A percentile compares a stretch with the other conserved stretches of the same genome.
Conservation (phyloP, 2,797 vertebrate species). For the Loris lydekkerianus region DNA sequence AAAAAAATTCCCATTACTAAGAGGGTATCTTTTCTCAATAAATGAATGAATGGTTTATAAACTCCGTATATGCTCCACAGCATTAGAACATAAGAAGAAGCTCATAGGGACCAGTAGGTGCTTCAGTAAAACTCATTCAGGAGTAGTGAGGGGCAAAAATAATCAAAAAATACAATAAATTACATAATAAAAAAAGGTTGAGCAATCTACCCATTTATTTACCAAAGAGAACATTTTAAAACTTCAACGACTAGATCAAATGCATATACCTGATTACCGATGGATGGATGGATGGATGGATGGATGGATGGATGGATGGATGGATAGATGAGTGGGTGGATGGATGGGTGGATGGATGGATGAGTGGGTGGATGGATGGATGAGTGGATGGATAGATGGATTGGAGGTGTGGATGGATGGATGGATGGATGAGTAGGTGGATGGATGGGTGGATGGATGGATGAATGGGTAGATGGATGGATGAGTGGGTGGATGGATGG, state of each 20-base stretch:
- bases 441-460: no score
- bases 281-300: no score
- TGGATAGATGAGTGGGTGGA: no score
- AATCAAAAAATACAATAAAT: not conserved
- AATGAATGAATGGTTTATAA: conserved; percentile 49
- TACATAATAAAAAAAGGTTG: not conserved
- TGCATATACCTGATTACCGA: not conserved
- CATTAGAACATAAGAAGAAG: not conserved
- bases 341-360: no score
- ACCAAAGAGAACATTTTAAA: not conserved
- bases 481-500: no score
- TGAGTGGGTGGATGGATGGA: no score
- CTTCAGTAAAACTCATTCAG: not conserved
- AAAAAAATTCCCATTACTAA: not conserved
- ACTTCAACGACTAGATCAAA: not conserved
- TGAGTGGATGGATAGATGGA: no score
- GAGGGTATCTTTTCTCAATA: not conserved
- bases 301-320: no score
- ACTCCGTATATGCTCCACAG: not conserved
- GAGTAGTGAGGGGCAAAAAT: not conserved
- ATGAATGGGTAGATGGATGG: no score
- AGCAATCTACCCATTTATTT: not conserved
- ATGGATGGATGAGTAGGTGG: no score
- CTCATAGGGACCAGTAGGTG: not conserved
- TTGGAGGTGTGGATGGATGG: no score